Percentiles rank a stretch among this genome's conserved stretches.
These are phyloP conservation scores for Sebastiscus albofasciatus DNA, from an alignment of 2,797 vertebrate genomes.

Conservation along the genomic window DNA sequence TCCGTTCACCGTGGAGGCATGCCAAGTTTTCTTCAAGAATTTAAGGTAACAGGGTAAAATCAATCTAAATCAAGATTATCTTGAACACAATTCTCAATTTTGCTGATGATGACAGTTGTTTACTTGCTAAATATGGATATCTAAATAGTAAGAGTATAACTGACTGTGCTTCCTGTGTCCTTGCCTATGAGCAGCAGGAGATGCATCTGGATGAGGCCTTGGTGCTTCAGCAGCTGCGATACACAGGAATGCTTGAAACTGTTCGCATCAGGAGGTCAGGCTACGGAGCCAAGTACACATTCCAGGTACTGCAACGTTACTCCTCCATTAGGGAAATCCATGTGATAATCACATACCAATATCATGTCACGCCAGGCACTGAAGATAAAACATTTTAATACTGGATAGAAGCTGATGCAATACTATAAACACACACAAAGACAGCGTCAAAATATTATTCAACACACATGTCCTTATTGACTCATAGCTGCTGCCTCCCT, in stretches of 20 bases:
- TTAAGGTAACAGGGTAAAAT: too few relatives aligned
- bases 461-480: background rate
- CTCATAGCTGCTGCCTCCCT: background rate
- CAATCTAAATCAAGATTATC: background rate
- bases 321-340: background rate
- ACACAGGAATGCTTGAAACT: conserved; percentile 98
- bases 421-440: background rate
- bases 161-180: conserved; percentile 9
- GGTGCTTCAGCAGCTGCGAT: conserved; percentile 95
- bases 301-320: conserved; percentile 87
- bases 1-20: too few relatives aligned
- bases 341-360: background rate
- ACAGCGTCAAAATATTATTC: background rate
- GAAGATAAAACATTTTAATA: background rate
- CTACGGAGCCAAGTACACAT: conserved; percentile 97
- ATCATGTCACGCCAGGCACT: background rate
- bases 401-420: background rate
- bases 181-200: conserved; percentile 86
- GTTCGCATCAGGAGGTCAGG: conserved; percentile 96
- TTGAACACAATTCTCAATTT: background rate
- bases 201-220: conserved; percentile 92
- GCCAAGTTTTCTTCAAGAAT: too few relatives aligned
- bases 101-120: background rate
- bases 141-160: background rate
- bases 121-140: background rate